A percentile compares a stretch with the other conserved stretches of the same genome.
phyloP scores from a whole-genome alignment of 2,888 invertebrate genomes.

The Melipona beecheii region DNA sequence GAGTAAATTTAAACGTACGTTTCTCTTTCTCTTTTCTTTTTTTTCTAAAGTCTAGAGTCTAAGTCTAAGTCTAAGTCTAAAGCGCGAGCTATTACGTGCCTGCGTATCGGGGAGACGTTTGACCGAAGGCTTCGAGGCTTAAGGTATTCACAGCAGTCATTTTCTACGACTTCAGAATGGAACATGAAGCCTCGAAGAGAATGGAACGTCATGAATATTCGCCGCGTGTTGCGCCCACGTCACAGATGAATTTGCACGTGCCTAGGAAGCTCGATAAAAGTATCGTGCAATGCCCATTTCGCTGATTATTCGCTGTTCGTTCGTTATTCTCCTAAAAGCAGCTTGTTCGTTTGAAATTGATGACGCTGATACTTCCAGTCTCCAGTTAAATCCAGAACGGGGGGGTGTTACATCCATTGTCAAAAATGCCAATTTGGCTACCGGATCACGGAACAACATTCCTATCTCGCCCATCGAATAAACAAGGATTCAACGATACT shows the following conservation, averaged over 20 bases:
- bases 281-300: background rate
- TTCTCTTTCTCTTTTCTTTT: no score
- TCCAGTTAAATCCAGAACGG: background rate
- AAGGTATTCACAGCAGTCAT: conserved; percentile 51
- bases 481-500: no score
- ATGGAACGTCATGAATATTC: conserved; percentile 42
- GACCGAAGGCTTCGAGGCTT: conserved; percentile 35
- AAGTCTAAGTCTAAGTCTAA: conserved; percentile 17
- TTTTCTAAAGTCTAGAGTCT: conserved; percentile 1
- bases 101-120: conserved; percentile 58
- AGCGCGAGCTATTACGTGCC: conserved; percentile 17
- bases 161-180: conserved; percentile 24
- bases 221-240: conserved; percentile 19
- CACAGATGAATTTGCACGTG: background rate
- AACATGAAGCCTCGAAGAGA: conserved; percentile 38
- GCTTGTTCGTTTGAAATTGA: background rate
- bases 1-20: no score
- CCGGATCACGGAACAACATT: conserved; percentile 1
- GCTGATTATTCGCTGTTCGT: background rate
- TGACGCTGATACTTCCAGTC: background rate
- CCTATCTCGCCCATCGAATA: background rate
- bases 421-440: background rate
- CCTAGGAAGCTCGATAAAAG: background rate
- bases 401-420: fast-evolving
- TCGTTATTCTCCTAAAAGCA: background rate